Evolutionary conservation across 2,888 invertebrate genomes (phyloP).

Genomic region (Lasioglossum villosulum): DNA sequence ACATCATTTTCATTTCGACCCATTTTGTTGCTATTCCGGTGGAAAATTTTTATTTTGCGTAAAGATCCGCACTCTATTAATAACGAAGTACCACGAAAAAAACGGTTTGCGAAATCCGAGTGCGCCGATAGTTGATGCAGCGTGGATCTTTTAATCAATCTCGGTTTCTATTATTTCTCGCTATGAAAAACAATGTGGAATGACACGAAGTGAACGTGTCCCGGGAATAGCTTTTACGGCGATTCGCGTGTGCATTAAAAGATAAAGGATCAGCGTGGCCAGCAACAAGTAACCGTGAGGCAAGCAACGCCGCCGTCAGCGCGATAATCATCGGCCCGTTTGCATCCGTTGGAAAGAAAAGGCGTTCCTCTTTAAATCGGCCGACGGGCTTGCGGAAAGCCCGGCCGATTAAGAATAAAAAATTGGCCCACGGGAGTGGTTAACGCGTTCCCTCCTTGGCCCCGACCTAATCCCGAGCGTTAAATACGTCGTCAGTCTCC

Average conservation of each 20-base stretch:
- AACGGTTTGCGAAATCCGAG: no score
- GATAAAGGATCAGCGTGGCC: background rate
- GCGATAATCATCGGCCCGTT: slow-evolving; percentile 16
- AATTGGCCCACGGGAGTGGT: slow-evolving; percentile 37
- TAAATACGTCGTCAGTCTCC: slow-evolving; percentile 46
- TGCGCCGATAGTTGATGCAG: no score
- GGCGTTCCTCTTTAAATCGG: slow-evolving; percentile 24
- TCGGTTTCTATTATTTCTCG: background rate
- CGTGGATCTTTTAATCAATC: background rate
- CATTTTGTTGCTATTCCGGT: no score
- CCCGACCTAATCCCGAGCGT: slow-evolving; percentile 57
- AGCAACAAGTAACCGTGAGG: slow-evolving; percentile 8
- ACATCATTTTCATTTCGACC: no score
- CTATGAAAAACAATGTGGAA: background rate
- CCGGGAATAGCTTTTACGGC: background rate
- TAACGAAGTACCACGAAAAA: no score
- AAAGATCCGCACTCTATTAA: no score
- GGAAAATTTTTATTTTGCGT: no score
- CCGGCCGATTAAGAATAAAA: slow-evolving; percentile 49
- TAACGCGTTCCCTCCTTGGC: slow-evolving; percentile 47
- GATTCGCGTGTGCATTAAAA: background rate
- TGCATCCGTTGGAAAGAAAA: background rate
- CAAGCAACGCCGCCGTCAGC: background rate
- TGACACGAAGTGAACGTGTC: background rate
- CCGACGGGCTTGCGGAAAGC: slow-evolving; percentile 23